Evolutionary conservation across 1,140 invertebrate species (phyloP).

Genomic region (Drosophila micromelanica): DNA sequence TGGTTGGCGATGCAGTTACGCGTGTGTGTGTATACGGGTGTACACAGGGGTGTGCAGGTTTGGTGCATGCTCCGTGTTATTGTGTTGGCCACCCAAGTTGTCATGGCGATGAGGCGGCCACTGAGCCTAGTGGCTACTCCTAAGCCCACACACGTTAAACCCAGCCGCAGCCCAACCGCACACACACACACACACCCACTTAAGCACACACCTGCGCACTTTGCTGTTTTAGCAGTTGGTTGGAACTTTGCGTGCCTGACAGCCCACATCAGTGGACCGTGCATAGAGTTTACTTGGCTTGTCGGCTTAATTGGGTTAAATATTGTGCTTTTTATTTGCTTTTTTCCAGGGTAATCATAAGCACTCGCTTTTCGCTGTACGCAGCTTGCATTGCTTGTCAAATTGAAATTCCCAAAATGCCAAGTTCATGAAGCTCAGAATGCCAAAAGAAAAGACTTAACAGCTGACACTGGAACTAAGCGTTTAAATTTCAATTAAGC

Average conservation of each 20-base stretch:
- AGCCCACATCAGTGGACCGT: constrained; percentile 8
- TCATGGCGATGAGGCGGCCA: constrained; percentile 46
- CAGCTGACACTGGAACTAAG: constrained; percentile 70
- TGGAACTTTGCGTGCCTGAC: constrained; percentile 54
- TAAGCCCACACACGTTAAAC: constrained; percentile 8
- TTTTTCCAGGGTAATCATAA: constrained; percentile 50
- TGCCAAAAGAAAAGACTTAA: constrained; percentile 59
- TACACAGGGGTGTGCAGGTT: constrained; percentile 38
- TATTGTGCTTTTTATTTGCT: constrained; percentile 67
- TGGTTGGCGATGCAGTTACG: constrained; percentile 49
- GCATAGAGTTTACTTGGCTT: constrained; percentile 54
- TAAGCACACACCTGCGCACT: constrained; percentile 18
- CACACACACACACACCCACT: not conserved
- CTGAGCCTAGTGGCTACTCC: constrained; percentile 49
- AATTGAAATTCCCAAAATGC: constrained; percentile 64
- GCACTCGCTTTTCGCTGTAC: not conserved
- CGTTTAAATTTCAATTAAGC: constrained; percentile 82
- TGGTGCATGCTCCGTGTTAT: constrained; percentile 80
- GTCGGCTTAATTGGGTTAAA: constrained; percentile 76
- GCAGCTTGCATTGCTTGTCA: constrained; percentile 16
- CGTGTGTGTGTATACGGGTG: constrained; percentile 9
- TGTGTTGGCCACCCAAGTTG: constrained; percentile 73
- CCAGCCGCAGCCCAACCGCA: constrained; percentile 3
- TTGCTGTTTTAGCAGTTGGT: constrained; percentile 2
- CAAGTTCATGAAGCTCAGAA: constrained; percentile 44